Percentiles rank a stretch among this genome's conserved stretches.
phyloP scores from a whole-genome alignment of 2,113 vertebrate genomes.

The Copsychus sechellarum region DNA sequence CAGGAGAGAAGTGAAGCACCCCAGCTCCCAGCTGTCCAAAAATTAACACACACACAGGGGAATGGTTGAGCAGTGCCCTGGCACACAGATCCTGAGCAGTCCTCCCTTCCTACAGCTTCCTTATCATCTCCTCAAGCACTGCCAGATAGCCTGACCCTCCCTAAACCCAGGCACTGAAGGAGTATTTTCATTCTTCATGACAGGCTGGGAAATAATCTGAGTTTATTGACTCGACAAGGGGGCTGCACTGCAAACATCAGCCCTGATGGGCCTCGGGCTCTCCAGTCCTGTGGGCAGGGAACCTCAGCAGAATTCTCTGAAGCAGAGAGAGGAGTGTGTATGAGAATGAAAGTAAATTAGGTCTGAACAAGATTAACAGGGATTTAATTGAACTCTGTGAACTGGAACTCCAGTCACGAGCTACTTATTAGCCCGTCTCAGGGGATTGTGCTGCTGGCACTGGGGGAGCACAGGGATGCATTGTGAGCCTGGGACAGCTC shows the following conservation, averaged over 20 bases:
- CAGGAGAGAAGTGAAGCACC: neutral
- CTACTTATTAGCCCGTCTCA: conserved; percentile 10
- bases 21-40: neutral
- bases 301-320: neutral
- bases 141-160: neutral
- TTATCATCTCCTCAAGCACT: neutral
- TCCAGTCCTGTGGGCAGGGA: neutral
- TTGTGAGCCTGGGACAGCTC: neutral
- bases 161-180: neutral
- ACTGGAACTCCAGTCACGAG: conserved; percentile 67
- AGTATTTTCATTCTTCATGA: neutral
- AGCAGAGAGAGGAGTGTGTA: neutral
- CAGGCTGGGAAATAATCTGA: neutral
- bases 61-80: neutral
- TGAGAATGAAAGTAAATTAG: conserved; percentile 64
- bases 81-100: neutral
- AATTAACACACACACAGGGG: neutral
- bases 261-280: neutral
- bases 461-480: conserved; percentile 30
- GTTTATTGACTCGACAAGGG: neutral
- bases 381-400: conserved; percentile 68
- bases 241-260: neutral
- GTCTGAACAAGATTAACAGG: conserved; percentile 66
- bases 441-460: conserved; percentile 27
- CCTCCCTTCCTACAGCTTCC: neutral